Evolutionary conservation across 2,113 vertebrate species (phyloP), one percentile per base, ranked within the genome.

Genomic region (Corythaeola cristata): DNA sequence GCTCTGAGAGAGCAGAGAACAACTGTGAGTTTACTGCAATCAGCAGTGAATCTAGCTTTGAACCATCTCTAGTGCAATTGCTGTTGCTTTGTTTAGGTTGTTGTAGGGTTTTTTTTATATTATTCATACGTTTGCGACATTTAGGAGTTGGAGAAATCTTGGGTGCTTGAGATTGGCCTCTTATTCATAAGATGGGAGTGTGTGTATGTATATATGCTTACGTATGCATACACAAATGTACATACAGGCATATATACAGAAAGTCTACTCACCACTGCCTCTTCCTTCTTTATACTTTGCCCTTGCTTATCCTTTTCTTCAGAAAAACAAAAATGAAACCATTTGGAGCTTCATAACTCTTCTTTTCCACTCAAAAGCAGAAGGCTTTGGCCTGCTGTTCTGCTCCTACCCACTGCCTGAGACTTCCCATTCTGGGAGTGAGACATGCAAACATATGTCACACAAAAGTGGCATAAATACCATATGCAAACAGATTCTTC

Each of bases 361-460:
- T 84, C 44, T 84, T 44, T 79, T 92, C 56, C 32, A 21, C 58
- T 82, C 45, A 26, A 45, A 90, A 92, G 86, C 92, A 95, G 80
- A 66, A 74, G 69, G 94, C 37, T 92, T 85, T 95, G 89, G 84
- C 83, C 90, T 96, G 83, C 96, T 96, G 86, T 73, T 97, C 80
- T 77, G 35, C 76, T 94, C 84, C 95, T 73, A 5, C 90, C 80
- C 89, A 4, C 28, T 93, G 94, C 89, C 83, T 85, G 84, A 93
- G 77, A 53, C 37, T 88, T 62, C 86, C 74, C 84, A 18, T 89
- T 33, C 77, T 33, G 77, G 66, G 84, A 95, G 91, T 62, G 91
- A 91, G 81, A 80, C 47, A 0, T 6, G 75, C 91, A 59, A 95
- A 62, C 92, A 94, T 95, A 97, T 97, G 96, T 90, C 96, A 77